A percentile compares a stretch with the other conserved stretches of the same genome.
Evolutionary conservation across 2,888 invertebrate genomes (phyloP).

Genomic region (Cartodere bifasciata): DNA sequence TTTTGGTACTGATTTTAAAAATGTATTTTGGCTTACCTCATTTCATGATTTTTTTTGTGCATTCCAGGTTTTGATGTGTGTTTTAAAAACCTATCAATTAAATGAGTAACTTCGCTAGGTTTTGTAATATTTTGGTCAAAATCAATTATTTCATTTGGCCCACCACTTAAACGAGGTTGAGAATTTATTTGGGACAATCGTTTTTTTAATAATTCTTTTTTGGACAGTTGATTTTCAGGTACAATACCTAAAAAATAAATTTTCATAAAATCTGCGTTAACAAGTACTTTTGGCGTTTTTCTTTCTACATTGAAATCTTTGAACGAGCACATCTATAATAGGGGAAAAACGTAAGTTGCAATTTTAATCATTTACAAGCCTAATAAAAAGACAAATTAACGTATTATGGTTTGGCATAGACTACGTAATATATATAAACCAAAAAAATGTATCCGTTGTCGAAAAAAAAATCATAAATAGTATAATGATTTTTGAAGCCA

Average conservation of each 20-base stretch:
- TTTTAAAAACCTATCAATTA: slow-evolving; percentile 59
- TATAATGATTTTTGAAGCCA: too few relatives aligned
- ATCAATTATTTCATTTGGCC: slow-evolving; percentile 45
- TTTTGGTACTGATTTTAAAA: not conserved
- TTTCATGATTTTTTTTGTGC: slow-evolving; percentile 42
- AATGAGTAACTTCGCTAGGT: slow-evolving; percentile 47
- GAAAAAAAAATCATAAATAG: too few relatives aligned
- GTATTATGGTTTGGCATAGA: too few relatives aligned
- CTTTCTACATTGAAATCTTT: too few relatives aligned
- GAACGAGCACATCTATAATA: too few relatives aligned
- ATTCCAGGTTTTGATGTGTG: slow-evolving; percentile 47
- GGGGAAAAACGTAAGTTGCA: too few relatives aligned
- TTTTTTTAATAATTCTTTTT: slow-evolving; percentile 22
- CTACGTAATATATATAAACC: too few relatives aligned
- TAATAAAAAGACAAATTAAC: too few relatives aligned
- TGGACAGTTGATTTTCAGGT: slow-evolving; percentile 9
- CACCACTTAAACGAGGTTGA: slow-evolving; percentile 41
- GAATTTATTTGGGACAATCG: slow-evolving; percentile 25
- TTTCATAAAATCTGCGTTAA: too few relatives aligned
- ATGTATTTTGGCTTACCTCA: slow-evolving; percentile 36
- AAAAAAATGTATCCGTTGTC: too few relatives aligned
- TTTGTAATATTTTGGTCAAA: slow-evolving; percentile 39
- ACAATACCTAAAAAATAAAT: not conserved
- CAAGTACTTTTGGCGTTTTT: too few relatives aligned
- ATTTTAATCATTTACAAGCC: too few relatives aligned